Percentiles rank a stretch among this genome's conserved stretches.
Conservation (phyloP, 2,113 vertebrate species). For the Psammodynastes pulverulentus region DNA sequence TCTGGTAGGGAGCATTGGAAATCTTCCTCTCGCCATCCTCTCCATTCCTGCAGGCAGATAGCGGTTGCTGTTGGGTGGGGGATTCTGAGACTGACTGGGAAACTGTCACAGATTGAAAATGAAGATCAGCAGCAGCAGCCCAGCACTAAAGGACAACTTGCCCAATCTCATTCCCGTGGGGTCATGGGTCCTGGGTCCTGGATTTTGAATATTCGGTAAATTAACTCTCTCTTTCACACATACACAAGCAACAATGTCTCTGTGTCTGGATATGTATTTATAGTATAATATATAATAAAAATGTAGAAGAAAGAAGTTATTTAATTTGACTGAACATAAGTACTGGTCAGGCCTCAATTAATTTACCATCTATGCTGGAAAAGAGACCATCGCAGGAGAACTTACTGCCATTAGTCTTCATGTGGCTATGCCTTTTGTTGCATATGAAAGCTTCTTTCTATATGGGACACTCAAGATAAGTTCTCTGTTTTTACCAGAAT, state of each 20-base stretch:
- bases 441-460: slow-evolving; percentile 69
- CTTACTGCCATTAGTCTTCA: slow-evolving; percentile 75
- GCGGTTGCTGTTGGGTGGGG: neutral
- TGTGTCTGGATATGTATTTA: neutral
- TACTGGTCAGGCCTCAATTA: slow-evolving; percentile 7
- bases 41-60: neutral
- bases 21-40: neutral
- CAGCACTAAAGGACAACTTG: neutral
- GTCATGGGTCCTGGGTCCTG: rapidly evolving
- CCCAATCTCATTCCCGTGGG: neutral
- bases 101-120: neutral
- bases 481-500: slow-evolving; percentile 72
- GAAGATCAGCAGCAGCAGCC: neutral
- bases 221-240: neutral
- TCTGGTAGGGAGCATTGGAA: neutral
- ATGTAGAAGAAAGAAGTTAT: neutral
- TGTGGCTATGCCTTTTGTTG: slow-evolving; percentile 74
- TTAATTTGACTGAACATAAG: slow-evolving; percentile 7
- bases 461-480: slow-evolving; percentile 76
- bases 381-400: slow-evolving; percentile 63
- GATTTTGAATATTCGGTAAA: neutral
- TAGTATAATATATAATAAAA: neutral
- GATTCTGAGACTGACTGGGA: neutral
- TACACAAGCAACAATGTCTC: neutral
- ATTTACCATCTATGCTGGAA: slow-evolving; percentile 19